These are phyloP conservation scores for Burhinus bistriatus DNA, from an alignment of 2,113 vertebrate genomes.

Conservation along the genomic window DNA sequence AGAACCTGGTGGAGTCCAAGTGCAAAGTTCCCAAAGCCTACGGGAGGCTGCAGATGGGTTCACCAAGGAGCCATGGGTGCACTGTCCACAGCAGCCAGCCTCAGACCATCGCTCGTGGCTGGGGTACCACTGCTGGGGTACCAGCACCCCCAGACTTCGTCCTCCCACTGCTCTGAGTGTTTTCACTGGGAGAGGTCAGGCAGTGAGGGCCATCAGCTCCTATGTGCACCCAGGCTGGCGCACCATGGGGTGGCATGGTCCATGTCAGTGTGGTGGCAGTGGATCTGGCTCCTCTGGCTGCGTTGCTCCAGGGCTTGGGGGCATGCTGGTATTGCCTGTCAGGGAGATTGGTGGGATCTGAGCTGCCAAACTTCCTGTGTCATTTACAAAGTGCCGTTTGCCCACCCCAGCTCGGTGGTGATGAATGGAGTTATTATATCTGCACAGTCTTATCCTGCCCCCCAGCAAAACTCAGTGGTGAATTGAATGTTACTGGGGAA, in stretches of 20 bases:
- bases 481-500: constrained; percentile 25
- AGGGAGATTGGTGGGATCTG: constrained; percentile 48
- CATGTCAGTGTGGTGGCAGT: fast-evolving
- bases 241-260: fast-evolving
- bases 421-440: constrained; percentile 65
- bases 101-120: background rate
- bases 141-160: too few relatives aligned
- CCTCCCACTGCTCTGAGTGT: too few relatives aligned
- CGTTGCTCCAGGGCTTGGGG: background rate
- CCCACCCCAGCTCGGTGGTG: background rate
- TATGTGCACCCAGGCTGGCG: fast-evolving
- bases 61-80: fast-evolving
- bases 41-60: background rate
- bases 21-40: background rate
- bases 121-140: background rate
- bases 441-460: constrained; percentile 61
- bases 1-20: background rate
- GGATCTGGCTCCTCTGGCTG: background rate
- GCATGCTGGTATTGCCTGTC: constrained; percentile 26
- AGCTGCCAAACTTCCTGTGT: background rate
- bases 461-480: constrained; percentile 49
- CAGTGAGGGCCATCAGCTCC: background rate
- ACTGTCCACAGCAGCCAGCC: fast-evolving
- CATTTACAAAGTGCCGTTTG: background rate
- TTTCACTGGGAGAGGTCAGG: too few relatives aligned